Base-by-base conservation (phyloP, 2,113 vertebrate species). In the Sprattus sprattus region DNA sequence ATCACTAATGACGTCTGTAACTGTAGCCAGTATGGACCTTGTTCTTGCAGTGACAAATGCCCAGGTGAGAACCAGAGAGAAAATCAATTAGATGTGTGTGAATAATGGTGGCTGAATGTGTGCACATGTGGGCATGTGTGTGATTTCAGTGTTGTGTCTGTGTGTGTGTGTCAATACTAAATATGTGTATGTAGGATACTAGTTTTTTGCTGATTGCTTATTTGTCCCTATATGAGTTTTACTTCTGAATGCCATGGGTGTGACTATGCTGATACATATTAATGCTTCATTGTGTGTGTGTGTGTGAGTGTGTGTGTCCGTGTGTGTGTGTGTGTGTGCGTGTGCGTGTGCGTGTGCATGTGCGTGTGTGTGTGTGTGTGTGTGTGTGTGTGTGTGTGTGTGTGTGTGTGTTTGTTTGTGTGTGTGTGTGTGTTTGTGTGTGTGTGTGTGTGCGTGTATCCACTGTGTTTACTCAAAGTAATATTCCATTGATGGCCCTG, bases 241-340 rank as follows among this genome's bases (percentile, higher is more conserved):
- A 64, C 3, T 64, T 64, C 20, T 64, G 60, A 22, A 57, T 57
- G 52, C 3, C 52, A 57, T 18, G 15, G 39, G 2, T 39, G 39
- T 39, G 39, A 39, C 39, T 39, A 39, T 39, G 39, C 39, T 39
- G 39, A 39, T 39, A 39, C 39, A 39, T 39, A 39, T 39, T 1
- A 1, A 39, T 39, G 39, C 39, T 39, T 39, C 39, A 39, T 39
- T 67, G 18, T 85, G 16, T 75, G 50, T 78, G 45, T 67, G 22
- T 84, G 47, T 84, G 45, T 67, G n/a, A n/a, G 22, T 84, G 60
- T 47, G 44, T 47, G 22, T 84, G 45, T 67, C n/a, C 39, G n/a
- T 71, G 60, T 84, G 60, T 84, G 83, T 84, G 64, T 83, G 18
- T 52, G 82, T 45, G 13, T 84, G 60, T 84, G n/a, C n/a, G n/a